These are phyloP conservation scores for Chelidonichthys spinosus DNA, from an alignment of 2,797 vertebrate genomes.

Conservation along the genomic window DNA sequence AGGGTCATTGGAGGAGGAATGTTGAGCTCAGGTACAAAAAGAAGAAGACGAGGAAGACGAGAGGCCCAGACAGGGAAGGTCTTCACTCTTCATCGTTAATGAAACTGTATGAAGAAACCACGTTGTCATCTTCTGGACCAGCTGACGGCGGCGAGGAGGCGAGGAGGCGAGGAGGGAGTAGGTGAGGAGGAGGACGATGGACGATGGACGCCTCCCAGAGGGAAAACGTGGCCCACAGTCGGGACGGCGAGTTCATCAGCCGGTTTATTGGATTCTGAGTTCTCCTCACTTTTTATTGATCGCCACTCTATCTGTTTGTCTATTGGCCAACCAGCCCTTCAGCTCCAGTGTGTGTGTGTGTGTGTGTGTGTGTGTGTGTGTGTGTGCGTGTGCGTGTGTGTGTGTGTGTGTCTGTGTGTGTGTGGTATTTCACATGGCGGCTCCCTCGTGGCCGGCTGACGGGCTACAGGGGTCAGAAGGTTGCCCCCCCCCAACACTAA, in stretches of 20 bases:
- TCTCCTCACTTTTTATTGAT: conserved; percentile 58
- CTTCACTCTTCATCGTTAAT: no score
- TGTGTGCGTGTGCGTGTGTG: conserved; percentile 16
- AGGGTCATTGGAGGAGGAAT: conserved; percentile 58
- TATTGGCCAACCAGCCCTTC: conserved; percentile 19
- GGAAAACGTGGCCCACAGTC: not conserved
- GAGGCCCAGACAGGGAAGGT: conserved; percentile 4
- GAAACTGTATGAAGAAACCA: no score
- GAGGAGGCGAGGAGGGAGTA: no score
- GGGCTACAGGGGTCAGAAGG: conserved; percentile 52
- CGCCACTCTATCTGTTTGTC: conserved; percentile 36
- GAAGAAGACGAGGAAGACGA: not conserved
- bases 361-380: conserved; percentile 43
- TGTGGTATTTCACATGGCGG: conserved; percentile 64
- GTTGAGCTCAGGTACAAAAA: conserved; percentile 57
- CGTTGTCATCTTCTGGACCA: no score
- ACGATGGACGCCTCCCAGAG: no score
- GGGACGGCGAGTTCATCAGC: conserved; percentile 10
- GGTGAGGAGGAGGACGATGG: no score
- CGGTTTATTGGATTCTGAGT: conserved; percentile 31
- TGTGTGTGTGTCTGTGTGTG: conserved; percentile 37
- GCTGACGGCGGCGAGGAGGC: no score
- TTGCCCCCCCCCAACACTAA: conserved; percentile 19
- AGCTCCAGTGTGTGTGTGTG: conserved; percentile 28
- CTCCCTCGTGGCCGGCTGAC: conserved; percentile 35